Conservation (phyloP, 2,113 vertebrate species). For the Bubo scandiacus region DNA sequence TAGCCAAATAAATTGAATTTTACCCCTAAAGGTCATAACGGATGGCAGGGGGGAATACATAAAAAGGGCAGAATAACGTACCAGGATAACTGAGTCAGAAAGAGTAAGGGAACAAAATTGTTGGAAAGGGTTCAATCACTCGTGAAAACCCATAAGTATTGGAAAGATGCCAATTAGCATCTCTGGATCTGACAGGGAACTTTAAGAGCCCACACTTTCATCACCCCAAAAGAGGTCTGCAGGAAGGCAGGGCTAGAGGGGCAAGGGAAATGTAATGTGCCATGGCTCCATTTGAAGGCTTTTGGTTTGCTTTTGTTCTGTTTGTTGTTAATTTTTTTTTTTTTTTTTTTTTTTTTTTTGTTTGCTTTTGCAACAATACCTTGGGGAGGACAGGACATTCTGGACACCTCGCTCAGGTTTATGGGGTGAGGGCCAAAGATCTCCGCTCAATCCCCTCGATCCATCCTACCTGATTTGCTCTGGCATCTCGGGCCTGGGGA, state of each 20-base stretch:
- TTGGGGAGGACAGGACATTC: neutral
- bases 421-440: neutral
- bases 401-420: neutral
- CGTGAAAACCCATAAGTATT: neutral
- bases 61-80: neutral
- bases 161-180: neutral
- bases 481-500: neutral
- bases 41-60: fast-evolving
- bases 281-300: neutral
- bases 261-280: neutral
- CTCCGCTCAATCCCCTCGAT: neutral
- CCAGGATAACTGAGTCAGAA: neutral
- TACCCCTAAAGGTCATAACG: neutral
- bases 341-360: neutral
- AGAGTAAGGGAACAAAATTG: neutral
- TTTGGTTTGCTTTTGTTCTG: neutral
- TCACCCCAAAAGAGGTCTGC: neutral
- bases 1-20: slow-evolving; percentile 47
- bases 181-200: neutral
- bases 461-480: neutral
- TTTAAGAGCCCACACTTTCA: neutral
- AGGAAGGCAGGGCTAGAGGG: neutral
- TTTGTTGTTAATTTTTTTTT: neutral
- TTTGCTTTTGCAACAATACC: neutral
- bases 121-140: neutral